These are phyloP conservation scores for Sinohyriopsis cumingii DNA, from an alignment of 2,888 invertebrate species.

Conservation along the genomic window DNA sequence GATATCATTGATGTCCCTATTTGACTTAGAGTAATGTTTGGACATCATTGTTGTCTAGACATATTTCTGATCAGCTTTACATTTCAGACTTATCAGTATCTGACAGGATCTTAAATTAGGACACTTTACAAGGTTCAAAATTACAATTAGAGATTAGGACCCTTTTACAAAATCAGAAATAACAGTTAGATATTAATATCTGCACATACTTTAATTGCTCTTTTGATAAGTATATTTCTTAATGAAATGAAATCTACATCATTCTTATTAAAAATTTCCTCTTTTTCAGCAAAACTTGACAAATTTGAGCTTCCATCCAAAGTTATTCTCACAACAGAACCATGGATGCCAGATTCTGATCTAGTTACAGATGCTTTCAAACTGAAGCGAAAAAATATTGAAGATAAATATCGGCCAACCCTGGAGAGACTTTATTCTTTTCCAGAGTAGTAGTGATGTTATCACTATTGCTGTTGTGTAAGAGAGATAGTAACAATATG, in stretches of 20 bases:
- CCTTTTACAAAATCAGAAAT: too few species aligned
- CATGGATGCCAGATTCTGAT: constrained; percentile 98
- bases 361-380: constrained; percentile 98
- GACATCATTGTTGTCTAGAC: too few species aligned
- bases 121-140: too few species aligned
- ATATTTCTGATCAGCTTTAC: too few species aligned
- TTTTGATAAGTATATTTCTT: background rate
- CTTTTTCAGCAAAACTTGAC: constrained; percentile 84
- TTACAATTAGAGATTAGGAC: too few species aligned
- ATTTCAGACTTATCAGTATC: too few species aligned
- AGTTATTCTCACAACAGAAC: constrained; percentile 89
- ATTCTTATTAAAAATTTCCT: constrained; percentile 1
- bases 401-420: constrained; percentile 92
- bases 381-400: constrained; percentile 95
- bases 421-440: constrained; percentile 89
- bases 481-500: too few species aligned
- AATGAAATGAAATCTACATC: background rate
- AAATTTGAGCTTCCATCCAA: constrained; percentile 94
- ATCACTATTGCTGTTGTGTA: too few species aligned
- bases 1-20: too few species aligned
- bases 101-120: too few species aligned
- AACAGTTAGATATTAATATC: too few species aligned
- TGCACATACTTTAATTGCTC: background rate
- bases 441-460: constrained; percentile 3
- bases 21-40: too few species aligned